phyloP scores from a whole-genome alignment of 2,888 invertebrate genomes.

The Drosophila rellima region DNA sequence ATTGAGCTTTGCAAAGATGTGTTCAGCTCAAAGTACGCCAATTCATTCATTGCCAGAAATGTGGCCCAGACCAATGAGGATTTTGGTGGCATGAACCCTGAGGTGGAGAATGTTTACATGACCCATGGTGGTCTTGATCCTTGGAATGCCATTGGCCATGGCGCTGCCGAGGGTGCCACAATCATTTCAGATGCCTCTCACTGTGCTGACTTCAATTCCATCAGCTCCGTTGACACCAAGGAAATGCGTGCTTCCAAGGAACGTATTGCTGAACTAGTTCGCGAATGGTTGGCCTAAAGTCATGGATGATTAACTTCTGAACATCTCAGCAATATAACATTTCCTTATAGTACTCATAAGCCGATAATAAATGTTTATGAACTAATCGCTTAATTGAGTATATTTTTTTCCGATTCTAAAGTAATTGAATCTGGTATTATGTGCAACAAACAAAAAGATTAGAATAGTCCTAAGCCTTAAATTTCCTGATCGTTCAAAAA shows the following conservation, averaged over 20 bases:
- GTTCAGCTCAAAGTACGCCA: slow-evolving; percentile 72
- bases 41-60: slow-evolving; percentile 58
- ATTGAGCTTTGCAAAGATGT: slow-evolving; percentile 78
- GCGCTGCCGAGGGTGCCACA: slow-evolving; percentile 75
- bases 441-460: background rate
- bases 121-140: slow-evolving; percentile 87
- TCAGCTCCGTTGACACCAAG: slow-evolving; percentile 64
- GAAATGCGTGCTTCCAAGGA: slow-evolving; percentile 82
- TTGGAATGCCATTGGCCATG: slow-evolving; percentile 87
- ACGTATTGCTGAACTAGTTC: slow-evolving; percentile 73
- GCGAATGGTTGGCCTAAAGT: slow-evolving; percentile 78
- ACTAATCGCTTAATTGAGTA: too few relatives aligned
- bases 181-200: slow-evolving; percentile 81
- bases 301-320: background rate
- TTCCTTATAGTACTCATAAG: slow-evolving; percentile 2
- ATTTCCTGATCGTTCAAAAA: background rate
- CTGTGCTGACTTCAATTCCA: slow-evolving; percentile 81
- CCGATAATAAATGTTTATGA: slow-evolving; percentile 3
- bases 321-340: background rate
- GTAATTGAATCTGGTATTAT: too few relatives aligned
- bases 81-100: slow-evolving; percentile 86
- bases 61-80: slow-evolving; percentile 85
- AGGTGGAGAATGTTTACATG: slow-evolving; percentile 86
- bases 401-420: too few relatives aligned
- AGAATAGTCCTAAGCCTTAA: background rate